A percentile compares a stretch with the other conserved stretches of the same genome.
phyloP scores from a whole-genome alignment of 2,113 vertebrate species.

The Eptesicus fuscus region DNA sequence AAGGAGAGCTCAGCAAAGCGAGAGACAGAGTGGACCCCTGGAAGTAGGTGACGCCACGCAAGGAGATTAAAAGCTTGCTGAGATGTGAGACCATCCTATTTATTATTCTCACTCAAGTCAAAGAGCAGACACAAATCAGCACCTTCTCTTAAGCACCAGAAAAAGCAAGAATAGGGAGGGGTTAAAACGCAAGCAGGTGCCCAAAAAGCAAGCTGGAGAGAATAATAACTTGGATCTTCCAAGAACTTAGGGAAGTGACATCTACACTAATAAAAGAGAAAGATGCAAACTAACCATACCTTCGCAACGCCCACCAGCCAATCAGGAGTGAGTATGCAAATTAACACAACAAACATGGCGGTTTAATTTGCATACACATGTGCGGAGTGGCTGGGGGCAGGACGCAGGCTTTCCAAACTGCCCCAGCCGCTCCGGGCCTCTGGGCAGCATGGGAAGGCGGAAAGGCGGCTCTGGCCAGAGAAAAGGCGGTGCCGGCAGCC shows the following conservation, averaged over 20 bases:
- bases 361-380: too few relatives aligned
- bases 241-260: too few relatives aligned
- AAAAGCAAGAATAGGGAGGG: not conserved
- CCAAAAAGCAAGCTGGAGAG: not conserved
- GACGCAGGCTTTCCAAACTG: too few relatives aligned
- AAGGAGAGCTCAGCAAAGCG: not conserved
- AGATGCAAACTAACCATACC: too few relatives aligned
- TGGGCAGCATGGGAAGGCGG: too few relatives aligned
- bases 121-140: not conserved
- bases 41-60: not conserved
- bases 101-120: not conserved
- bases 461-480: too few relatives aligned
- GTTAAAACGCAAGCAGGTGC: not conserved
- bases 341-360: too few relatives aligned
- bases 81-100: accelerated
- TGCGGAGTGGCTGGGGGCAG: accelerated
- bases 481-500: too few relatives aligned
- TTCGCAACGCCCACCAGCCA: too few relatives aligned
- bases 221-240: not conserved
- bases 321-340: too few relatives aligned
- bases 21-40: not conserved
- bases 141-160: not conserved
- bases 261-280: too few relatives aligned
- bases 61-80: not conserved
- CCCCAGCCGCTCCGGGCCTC: too few relatives aligned